Base-by-base conservation (phyloP, 1,140 invertebrate genomes). In the Caenorhabditis tropicalis region DNA sequence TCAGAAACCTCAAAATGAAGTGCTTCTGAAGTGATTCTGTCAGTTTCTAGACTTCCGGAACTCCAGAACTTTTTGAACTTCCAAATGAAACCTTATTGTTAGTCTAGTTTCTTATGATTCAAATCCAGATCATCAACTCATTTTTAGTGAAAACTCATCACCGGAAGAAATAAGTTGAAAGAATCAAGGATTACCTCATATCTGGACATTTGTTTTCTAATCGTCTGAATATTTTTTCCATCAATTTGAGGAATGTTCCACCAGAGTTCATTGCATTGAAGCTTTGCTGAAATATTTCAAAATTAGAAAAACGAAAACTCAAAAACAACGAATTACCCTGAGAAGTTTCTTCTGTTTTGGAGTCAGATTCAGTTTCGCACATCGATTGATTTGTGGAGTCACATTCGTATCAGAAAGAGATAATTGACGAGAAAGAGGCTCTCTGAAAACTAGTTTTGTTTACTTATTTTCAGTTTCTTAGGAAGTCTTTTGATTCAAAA, bases 181-280 rank as follows among this genome's bases (percentile, higher is more conserved):
- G n/a, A n/a, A n/a, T n/a, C n/a, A n/a, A n/a, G n/a, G n/a, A n/a
- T n/a, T n/a, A 86, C 85, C 85, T 58, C 60, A 87, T 87, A 80
- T 87, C 86, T 24, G 86, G 86, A 79, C 86, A 87, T 48, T 87
- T 87, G 10, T 56, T 36, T 33, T 87, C 86, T 2, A 87, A 85
- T 15, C 85, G 31, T 48, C 85, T 86, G 56, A 87, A 87, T 10
- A 87, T 85, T 36, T 87, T 86, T 31, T 87, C 86, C 84, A 87
- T 86, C 5, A 87, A 2, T 48, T 84, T 87, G 16, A 87, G 33
- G 36, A 83, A 86, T 0, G 85, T 80, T 12, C 85, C 82, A 27
- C 65, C 51, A 29, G 82, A 79, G n/a, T 86, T 86, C 43, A 86
- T 48, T 19, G 48, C 49, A 27, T 56, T 53, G 56, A 84, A 86